phyloP scores from a whole-genome alignment of 2,888 invertebrate genomes.

The Plebejus anna region DNA sequence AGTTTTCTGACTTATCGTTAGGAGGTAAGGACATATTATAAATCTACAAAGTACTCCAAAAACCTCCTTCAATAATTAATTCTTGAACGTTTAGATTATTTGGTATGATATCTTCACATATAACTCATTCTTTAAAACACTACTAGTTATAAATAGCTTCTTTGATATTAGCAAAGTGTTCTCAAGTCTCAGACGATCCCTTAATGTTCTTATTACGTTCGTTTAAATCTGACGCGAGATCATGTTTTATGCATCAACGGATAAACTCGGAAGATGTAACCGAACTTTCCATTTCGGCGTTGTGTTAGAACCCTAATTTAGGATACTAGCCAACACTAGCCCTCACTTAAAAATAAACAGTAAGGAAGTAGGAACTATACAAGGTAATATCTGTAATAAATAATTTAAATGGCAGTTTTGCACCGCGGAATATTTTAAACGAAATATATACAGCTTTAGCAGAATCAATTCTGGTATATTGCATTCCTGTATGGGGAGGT shows the following conservation, averaged over 20 bases:
- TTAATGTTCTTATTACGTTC: slow-evolving; percentile 76
- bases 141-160: slow-evolving; percentile 32
- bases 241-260: slow-evolving; percentile 78
- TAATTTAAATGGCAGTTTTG: no score
- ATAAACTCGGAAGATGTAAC: slow-evolving; percentile 35
- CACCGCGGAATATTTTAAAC: slow-evolving; percentile 24
- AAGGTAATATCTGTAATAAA: no score
- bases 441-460: background rate
- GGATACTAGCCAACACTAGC: background rate
- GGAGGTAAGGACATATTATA: no score
- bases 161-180: slow-evolving; percentile 44
- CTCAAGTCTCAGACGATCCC: slow-evolving; percentile 50
- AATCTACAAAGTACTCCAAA: no score
- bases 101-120: background rate
- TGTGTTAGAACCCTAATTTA: background rate
- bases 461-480: background rate
- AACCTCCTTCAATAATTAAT: background rate
- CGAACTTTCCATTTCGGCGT: background rate
- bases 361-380: no score
- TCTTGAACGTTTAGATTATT: background rate
- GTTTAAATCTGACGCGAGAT: slow-evolving; percentile 77
- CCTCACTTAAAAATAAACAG: no score
- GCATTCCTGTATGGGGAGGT: background rate
- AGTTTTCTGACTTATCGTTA: no score
- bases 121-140: slow-evolving; percentile 9